Evolutionary conservation across 2,888 invertebrate genomes (phyloP), one percentile per base, ranked within the genome.

Genomic region (Chamaedrilus cognettii): DNA sequence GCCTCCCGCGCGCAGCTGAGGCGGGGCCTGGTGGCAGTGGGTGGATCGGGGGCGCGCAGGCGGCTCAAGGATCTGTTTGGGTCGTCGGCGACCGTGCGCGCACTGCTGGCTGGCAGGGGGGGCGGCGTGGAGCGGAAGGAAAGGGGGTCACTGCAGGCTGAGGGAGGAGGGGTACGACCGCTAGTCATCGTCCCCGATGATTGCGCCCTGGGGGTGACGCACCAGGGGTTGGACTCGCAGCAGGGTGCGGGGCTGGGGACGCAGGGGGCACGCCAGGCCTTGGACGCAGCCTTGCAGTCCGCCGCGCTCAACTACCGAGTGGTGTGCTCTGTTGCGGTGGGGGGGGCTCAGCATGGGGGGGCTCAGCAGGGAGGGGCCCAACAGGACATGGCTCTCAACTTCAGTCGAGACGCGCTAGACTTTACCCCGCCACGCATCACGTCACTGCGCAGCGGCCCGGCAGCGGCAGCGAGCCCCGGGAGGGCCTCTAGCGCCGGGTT

Each of bases 391-490:
- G 35, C 60, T 15, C 60, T 60, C 26, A 60, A 60, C 49, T 60
- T 60, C 60, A 60, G 60, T 35, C 30, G 34, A 30, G 34, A 42
- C 2, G 60, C 60, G 34, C n/a, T n/a, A n/a, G n/a, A n/a, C n/a
- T n/a, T 42, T 60, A 3, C 34, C 34, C 42, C 28, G 60, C 1
- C 35, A 30, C 19, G 23, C 49, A 4, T 30, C 60, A n/a, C 60
- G 28, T 23, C 60, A 49, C 49, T 11, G 15, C 19, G 49, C 49
- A 19, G 49, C 19, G 19, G 15, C 49, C 19, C 49, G 49, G 49
- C 49, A 28, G 55, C 4, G 55, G 55, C 28, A 30, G 55, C 5
- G 28, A 23, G 30, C 55, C 31, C 0, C 3, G 2, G 15, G 58
- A 58, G n/a, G 23, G 32, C 58, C 58, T 11, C 49, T 19, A 49